Evolutionary conservation across 2,113 vertebrate species (phyloP), one percentile per base, ranked within the genome.

Genomic region (Amia ocellicauda): DNA sequence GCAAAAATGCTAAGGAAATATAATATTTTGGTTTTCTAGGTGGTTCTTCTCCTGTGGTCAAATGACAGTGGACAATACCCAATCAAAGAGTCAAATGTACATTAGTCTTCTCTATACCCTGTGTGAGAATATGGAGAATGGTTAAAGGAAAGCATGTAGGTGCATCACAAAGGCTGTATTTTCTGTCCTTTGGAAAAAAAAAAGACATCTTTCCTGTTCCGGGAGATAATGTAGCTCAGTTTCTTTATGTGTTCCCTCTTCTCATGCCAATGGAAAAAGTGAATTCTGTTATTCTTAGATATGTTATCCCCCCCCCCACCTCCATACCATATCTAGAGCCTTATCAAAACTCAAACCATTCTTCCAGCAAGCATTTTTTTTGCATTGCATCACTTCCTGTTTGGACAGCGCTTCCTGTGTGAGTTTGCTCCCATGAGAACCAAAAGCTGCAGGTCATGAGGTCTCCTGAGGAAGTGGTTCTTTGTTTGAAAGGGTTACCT

Each of bases 361-460:
- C 26, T 24, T 23, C 29, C 55, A 47, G 20, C 20, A 41, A 57
- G 45, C 7, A 47, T 24, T 55, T 9, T 31, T 58, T 64, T 70
- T 56, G 14, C 13, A 29, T 72, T 31, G 60, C 58, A 62, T 80
- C 64, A 72, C 27, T 76, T 78, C 71, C 69, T 73, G 29, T 68
- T 60, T 65, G 51, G 43, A 63, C 41, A 62, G 61, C 62, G 68
- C 58, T 70, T 77, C 70, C 56, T 72, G 66, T 64, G 42, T 56
- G 61, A 41, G 22, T 51, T 22, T 36, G 40, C 28, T 76, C 65
- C 66, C 69, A 51, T 72, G 63, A 64, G 67, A 73, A 71, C 27
- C 20, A 8, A 20, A 58, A 23, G 3, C 40, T 24, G n/a, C 40
- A 58, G 64, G 58, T 52, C 49, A 66, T 49, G 45, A 27, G 56